Percentiles rank a stretch among this genome's conserved stretches.
Conservation (phyloP, 64 coral and sea anemone genomes). For the Catalaphyllia jardinei region DNA sequence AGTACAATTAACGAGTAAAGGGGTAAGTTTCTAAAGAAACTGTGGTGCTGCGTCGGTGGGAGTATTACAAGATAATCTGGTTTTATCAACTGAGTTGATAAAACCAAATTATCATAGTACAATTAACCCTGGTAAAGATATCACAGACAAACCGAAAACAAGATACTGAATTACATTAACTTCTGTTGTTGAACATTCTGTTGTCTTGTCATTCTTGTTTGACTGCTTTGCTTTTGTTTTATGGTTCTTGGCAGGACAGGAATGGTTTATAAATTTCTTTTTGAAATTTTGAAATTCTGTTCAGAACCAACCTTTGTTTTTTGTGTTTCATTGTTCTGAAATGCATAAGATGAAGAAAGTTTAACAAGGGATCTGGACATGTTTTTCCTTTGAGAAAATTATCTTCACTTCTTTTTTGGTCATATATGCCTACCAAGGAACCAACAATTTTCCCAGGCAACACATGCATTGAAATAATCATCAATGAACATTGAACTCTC, state of each 20-base stretch:
- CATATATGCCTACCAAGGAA: slow-evolving; percentile 19
- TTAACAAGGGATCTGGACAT: not conserved
- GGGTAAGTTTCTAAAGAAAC: too few relatives aligned
- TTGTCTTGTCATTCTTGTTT: not conserved
- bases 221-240: not conserved
- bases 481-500: slow-evolving; percentile 25
- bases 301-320: slow-evolving; percentile 15
- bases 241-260: not conserved
- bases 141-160: slow-evolving; percentile 17
- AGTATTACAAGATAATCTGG: too few relatives aligned
- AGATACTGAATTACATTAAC: not conserved
- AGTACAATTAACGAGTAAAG: slow-evolving; percentile 1
- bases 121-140: slow-evolving; percentile 43
- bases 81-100: too few relatives aligned
- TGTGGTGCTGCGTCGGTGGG: too few relatives aligned
- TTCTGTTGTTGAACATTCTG: not conserved
- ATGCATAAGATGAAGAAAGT: slow-evolving; percentile 6
- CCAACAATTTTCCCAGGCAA: slow-evolving; percentile 20
- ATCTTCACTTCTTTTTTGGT: not conserved
- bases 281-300: not conserved
- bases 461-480: slow-evolving; percentile 4
- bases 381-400: not conserved
- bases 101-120: too few relatives aligned
- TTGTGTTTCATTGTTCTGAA: slow-evolving; percentile 34
- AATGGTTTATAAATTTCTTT: slow-evolving; percentile 5